These are phyloP conservation scores for Agonum fuliginosum DNA, from an alignment of 2,888 invertebrate genomes.

Conservation along the genomic window DNA sequence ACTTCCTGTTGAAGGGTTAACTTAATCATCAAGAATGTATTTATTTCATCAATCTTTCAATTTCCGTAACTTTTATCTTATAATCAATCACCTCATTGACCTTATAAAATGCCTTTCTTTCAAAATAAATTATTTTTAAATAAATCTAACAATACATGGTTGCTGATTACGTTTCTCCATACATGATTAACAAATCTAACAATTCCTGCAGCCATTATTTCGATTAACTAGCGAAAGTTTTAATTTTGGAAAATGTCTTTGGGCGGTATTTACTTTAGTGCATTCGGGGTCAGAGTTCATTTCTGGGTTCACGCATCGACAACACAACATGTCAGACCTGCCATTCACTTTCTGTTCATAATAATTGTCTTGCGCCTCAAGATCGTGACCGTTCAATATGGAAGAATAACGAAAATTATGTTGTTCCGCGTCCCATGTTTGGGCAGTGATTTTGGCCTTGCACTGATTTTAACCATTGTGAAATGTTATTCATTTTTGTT, in stretches of 20 bases:
- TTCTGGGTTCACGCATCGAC: constrained; percentile 27
- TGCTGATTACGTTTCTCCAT: no score
- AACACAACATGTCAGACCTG: background rate
- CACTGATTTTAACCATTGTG: no score
- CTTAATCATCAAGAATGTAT: no score
- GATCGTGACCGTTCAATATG: constrained; percentile 23
- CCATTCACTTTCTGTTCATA: constrained; percentile 35
- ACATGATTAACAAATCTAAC: background rate
- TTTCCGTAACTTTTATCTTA: no score
- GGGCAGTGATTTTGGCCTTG: background rate
- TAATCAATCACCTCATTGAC: no score
- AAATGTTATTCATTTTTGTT: background rate
- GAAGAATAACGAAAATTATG: constrained; percentile 17
- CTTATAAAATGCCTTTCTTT: no score
- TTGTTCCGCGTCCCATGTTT: constrained; percentile 12
- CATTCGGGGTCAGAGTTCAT: constrained; percentile 38
- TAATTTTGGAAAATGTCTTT: constrained; percentile 23
- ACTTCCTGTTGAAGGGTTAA: no score
- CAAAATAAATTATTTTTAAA: no score
- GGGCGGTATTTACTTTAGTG: constrained; percentile 27
- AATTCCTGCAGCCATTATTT: background rate
- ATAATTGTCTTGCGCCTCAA: background rate
- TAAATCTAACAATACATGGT: no score
- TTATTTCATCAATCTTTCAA: no score
- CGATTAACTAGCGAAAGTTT: constrained; percentile 36